phyloP scores from a whole-genome alignment of 1,140 invertebrate genomes.

The Drosophila yakuba region DNA sequence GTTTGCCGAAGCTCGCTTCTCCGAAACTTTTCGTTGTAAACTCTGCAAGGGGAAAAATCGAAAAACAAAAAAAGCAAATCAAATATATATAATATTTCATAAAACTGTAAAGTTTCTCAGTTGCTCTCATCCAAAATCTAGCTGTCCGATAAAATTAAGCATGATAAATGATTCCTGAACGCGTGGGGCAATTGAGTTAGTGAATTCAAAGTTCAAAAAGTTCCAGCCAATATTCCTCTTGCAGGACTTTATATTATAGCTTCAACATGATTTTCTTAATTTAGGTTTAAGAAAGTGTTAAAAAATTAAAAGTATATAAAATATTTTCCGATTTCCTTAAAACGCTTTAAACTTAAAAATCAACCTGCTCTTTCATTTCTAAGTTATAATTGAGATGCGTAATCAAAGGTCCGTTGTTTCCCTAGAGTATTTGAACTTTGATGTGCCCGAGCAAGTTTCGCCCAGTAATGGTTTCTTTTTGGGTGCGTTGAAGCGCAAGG shows the following conservation, averaged over 20 bases:
- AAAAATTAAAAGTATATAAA: too few species aligned
- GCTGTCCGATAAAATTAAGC: conserved; percentile 52
- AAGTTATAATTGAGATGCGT: background rate
- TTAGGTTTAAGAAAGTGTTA: too few species aligned
- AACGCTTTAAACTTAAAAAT: background rate
- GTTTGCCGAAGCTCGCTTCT: conserved; percentile 40
- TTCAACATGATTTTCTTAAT: too few species aligned
- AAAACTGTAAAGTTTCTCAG: conserved; percentile 15
- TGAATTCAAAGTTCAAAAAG: conserved; percentile 51
- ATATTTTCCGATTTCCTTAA: background rate
- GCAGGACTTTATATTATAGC: background rate
- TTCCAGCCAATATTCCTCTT: conserved; percentile 6
- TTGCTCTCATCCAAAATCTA: conserved; percentile 48
- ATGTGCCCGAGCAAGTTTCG: conserved; percentile 2
- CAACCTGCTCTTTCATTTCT: background rate
- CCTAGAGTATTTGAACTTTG: conserved; percentile 25
- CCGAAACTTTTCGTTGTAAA: conserved; percentile 40
- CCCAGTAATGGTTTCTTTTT: conserved; percentile 35
- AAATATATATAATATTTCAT: conserved; percentile 39
- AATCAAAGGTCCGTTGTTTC: conserved; percentile 14
- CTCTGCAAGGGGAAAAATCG: conserved; percentile 35
- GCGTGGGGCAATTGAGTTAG: conserved; percentile 65
- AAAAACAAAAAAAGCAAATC: conserved; percentile 23
- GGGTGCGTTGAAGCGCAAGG: conserved; percentile 61
- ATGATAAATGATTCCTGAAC: conserved; percentile 65